phyloP scores from a whole-genome alignment of 2,888 invertebrate genomes.

The Gasteruption jaculator region DNA sequence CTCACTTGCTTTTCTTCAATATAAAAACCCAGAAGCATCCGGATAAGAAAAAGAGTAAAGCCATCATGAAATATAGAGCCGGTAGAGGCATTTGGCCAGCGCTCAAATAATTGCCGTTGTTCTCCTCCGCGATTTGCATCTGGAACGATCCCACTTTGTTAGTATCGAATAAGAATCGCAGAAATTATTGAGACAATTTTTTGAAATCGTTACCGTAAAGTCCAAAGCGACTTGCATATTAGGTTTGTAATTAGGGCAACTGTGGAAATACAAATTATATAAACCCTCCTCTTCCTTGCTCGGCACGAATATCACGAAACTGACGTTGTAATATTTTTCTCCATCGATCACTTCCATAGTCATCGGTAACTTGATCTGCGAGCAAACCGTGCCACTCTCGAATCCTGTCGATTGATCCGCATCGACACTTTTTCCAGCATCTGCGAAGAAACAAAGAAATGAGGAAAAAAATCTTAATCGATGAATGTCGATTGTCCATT shows the following conservation, averaged over 20 bases:
- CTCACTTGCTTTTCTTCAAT: slow-evolving; percentile 71
- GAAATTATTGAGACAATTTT: slow-evolving; percentile 2
- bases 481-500: too few relatives aligned
- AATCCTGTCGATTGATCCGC: slow-evolving; percentile 14
- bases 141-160: slow-evolving; percentile 42
- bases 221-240: slow-evolving; percentile 57
- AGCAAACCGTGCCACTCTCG: slow-evolving; percentile 29
- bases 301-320: slow-evolving; percentile 73
- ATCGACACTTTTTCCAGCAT: slow-evolving; percentile 18
- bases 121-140: slow-evolving; percentile 85
- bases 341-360: slow-evolving; percentile 54
- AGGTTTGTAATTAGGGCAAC: slow-evolving; percentile 71
- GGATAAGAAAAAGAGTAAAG: slow-evolving; percentile 82
- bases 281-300: slow-evolving; percentile 80
- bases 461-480: slow-evolving; percentile 11
- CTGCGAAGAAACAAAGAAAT: slow-evolving; percentile 21
- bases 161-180: slow-evolving; percentile 8
- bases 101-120: slow-evolving; percentile 81
- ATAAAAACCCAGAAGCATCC: slow-evolving; percentile 91
- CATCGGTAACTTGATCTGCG: slow-evolving; percentile 56
- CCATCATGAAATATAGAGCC: slow-evolving; percentile 86
- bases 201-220: slow-evolving; percentile 60
- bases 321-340: slow-evolving; percentile 61
- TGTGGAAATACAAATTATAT: slow-evolving; percentile 93
- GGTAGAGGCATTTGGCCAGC: slow-evolving; percentile 97